Percentiles rank a stretch among this genome's conserved stretches.
These are phyloP conservation scores for Holothuria scabra DNA, from an alignment of 53 echinoderm and acorn worm genomes.

Conservation along the genomic window DNA sequence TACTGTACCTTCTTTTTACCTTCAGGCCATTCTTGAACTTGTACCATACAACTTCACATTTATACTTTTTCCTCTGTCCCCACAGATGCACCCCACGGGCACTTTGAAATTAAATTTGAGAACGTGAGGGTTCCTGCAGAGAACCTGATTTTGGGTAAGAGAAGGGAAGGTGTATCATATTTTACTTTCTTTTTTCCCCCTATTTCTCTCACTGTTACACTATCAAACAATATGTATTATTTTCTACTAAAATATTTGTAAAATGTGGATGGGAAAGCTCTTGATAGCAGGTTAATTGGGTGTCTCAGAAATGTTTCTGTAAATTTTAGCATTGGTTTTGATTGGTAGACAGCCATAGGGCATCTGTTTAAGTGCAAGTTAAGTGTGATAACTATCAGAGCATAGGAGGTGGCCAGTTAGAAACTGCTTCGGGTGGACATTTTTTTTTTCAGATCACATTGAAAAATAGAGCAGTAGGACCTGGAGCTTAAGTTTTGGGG, in stretches of 20 bases:
- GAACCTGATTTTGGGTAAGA: conserved; percentile 87
- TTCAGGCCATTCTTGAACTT: background rate
- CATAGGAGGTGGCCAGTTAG: too few relatives aligned
- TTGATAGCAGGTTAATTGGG: conserved; percentile 11
- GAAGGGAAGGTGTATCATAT: background rate
- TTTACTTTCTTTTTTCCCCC: background rate
- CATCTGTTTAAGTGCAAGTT: too few relatives aligned
- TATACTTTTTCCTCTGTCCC: background rate
- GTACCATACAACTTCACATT: too few relatives aligned
- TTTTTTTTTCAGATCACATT: too few relatives aligned
- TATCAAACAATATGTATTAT: background rate
- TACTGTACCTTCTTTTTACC: background rate
- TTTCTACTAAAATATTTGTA: too few relatives aligned
- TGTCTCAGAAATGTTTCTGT: conserved; percentile 38
- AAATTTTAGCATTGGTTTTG: background rate
- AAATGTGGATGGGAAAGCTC: too few relatives aligned
- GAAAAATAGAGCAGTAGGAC: too few relatives aligned
- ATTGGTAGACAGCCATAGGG: too few relatives aligned
- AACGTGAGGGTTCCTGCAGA: conserved; percentile 89
- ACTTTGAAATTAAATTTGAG: conserved; percentile 87
- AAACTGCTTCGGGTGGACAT: too few relatives aligned
- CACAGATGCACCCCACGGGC: conserved; percentile 97
- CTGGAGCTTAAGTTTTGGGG: too few relatives aligned
- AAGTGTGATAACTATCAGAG: too few relatives aligned
- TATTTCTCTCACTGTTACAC: background rate